Evolutionary conservation across 2,888 invertebrate genomes (phyloP).

Genomic region (Sympetrum striolatum): DNA sequence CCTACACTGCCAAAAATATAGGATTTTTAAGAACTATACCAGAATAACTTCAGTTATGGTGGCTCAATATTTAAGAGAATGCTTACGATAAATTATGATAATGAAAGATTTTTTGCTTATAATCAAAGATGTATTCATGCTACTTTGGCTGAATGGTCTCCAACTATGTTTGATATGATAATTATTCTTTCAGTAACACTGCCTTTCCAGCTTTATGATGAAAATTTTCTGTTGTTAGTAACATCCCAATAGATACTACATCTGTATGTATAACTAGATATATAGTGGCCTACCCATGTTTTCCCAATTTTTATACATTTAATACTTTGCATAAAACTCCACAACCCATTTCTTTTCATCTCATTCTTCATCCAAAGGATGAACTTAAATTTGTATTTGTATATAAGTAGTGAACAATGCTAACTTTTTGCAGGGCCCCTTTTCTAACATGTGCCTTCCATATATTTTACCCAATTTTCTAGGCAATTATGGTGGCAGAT

Average conservation of each 20-base stretch:
- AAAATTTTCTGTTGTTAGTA: not conserved
- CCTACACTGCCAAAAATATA: slow-evolving; percentile 37
- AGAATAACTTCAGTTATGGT: slow-evolving; percentile 1
- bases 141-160: not conserved
- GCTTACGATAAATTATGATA: not conserved
- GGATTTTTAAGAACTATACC: slow-evolving; percentile 25
- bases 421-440: slow-evolving; percentile 43
- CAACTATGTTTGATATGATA: not conserved
- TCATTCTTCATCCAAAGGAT: slow-evolving; percentile 3
- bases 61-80: slow-evolving; percentile 18
- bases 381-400: slow-evolving; percentile 25
- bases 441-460: slow-evolving; percentile 41
- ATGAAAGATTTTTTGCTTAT: slow-evolving; percentile 9
- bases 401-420: slow-evolving; percentile 24
- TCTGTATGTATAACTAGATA: slow-evolving; percentile 19
- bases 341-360: slow-evolving; percentile 7
- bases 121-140: not conserved
- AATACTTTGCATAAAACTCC: slow-evolving; percentile 14
- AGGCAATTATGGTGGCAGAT: slow-evolving; percentile 37
- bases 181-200: slow-evolving; percentile 23
- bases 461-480: slow-evolving; percentile 36
- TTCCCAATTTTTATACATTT: slow-evolving; percentile 28
- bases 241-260: not conserved
- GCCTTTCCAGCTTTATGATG: slow-evolving; percentile 26
- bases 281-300: slow-evolving; percentile 26